Evolutionary conservation across 2,113 vertebrate species (phyloP).

Genomic region (Tinamus guttatus): DNA sequence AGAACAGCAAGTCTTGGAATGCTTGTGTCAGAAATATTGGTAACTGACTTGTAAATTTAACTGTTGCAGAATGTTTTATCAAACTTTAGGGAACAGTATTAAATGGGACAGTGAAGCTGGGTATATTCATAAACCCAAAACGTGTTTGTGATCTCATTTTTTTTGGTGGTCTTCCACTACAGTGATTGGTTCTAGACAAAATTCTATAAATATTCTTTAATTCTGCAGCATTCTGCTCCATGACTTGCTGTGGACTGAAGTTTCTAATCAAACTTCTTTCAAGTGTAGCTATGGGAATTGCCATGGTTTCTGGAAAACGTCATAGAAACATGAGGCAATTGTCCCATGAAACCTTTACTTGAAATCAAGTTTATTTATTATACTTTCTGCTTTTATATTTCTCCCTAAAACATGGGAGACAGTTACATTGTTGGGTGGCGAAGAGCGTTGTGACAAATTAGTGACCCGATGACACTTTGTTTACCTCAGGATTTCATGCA

Average conservation of each 20-base stretch:
- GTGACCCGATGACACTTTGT: not conserved
- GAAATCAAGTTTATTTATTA: constrained; percentile 46
- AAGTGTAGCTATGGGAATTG: not conserved
- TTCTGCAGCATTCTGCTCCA: not conserved
- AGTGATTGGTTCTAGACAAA: not conserved
- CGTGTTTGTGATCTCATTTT: not conserved
- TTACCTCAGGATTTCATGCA: constrained; percentile 44
- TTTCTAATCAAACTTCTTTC: not conserved
- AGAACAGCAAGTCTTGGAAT: not conserved
- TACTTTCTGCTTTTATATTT: constrained; percentile 33
- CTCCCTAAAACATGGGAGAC: constrained; percentile 18
- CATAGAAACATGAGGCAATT: not conserved
- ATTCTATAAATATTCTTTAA: not conserved
- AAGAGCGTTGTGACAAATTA: constrained; percentile 14
- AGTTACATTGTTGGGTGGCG: constrained; percentile 52
- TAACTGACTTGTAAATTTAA: not conserved
- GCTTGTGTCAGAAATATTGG: not conserved
- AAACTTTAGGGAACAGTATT: not conserved
- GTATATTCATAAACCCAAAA: not conserved
- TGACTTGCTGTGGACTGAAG: not conserved
- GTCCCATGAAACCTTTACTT: constrained; percentile 44
- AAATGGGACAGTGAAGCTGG: not conserved
- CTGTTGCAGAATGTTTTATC: not conserved
- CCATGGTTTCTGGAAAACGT: not conserved
- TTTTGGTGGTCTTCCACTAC: not conserved